Percentiles rank a stretch among this genome's conserved stretches.
These are phyloP conservation scores for Brachyistius frenatus DNA, from an alignment of 2,113 vertebrate species.

Conservation along the genomic window DNA sequence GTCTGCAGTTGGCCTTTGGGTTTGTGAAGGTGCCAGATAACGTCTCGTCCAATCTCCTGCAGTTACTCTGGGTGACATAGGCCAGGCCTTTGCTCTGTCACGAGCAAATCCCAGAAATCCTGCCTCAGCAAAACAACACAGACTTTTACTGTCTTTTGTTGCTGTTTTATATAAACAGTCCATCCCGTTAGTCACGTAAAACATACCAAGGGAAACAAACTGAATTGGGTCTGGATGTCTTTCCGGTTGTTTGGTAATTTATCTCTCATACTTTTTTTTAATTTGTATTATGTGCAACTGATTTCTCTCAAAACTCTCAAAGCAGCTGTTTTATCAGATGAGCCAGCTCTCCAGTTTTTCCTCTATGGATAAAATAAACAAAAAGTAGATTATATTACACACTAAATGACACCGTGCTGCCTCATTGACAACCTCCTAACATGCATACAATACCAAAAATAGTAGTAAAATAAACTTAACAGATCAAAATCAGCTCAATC, in stretches of 20 bases:
- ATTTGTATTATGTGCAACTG: background rate
- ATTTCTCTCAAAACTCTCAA: conserved; percentile 11
- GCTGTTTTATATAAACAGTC: conserved; percentile 33
- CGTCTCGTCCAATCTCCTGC: conserved; percentile 66
- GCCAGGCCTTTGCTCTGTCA: conserved; percentile 75
- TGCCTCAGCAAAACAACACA: conserved; percentile 58
- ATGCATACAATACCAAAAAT: background rate
- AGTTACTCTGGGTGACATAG: conserved; percentile 74
- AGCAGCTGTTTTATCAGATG: background rate
- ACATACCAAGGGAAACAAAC: conserved; percentile 23
- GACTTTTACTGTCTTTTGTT: conserved; percentile 38
- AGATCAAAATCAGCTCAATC: conserved; percentile 32
- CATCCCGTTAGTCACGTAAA: conserved; percentile 26
- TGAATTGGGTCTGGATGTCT: background rate
- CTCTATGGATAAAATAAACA: conserved; percentile 4
- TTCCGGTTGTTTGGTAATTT: background rate
- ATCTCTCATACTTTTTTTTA: background rate
- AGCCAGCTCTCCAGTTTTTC: conserved; percentile 2
- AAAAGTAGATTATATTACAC: conserved; percentile 15
- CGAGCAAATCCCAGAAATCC: conserved; percentile 63
- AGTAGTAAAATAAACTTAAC: conserved; percentile 16
- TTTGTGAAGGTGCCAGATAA: conserved; percentile 69
- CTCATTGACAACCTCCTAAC: background rate
- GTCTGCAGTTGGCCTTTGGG: conserved; percentile 65
- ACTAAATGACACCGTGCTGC: conserved; percentile 8